Base-by-base conservation (phyloP, 2,888 invertebrate genomes). In the Apotomis capreana region DNA sequence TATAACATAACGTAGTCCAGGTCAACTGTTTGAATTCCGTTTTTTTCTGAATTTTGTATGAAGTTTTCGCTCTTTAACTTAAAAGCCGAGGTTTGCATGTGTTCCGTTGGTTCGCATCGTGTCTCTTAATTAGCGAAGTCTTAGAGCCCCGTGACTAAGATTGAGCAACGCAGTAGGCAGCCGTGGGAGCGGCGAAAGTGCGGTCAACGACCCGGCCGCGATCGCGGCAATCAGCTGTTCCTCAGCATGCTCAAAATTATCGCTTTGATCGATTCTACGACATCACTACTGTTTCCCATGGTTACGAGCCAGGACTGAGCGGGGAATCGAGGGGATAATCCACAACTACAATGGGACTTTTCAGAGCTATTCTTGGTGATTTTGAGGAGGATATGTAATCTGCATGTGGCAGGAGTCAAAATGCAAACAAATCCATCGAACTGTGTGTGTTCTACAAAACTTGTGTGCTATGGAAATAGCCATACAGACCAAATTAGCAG, bases 171-270 rank as follows among this genome's bases (percentile, higher is more conserved):
- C 87, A 78, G 78, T 81, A 78, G 79, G 77, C 80, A 80, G 86
- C 80, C 89, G 91, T 89, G 91, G 90, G 89, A 91, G 88, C 87
- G 90, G 91, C 91, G 92, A 92, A 92, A 92, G 92, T 91, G 79
- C 87, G 92, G 91, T 87, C 91, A 84, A 84, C 83, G 89, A 92
- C 88, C 76, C 86, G 86, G 78, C 86, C 84, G 84, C 85, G 84
- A 84, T 86, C 84, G 76, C 82, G 80, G 87, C 85, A 87, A 90
- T 92, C 92, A 93, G 92, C 92, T 93, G 92, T 90, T 92, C 89
- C 88, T 86, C 77, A 82, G 80, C 84, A 83, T 82, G 81, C 81
- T 78, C 78, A 78, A 78, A 77, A 80, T 82, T 80, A 80, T 82
- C 80, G 82, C 78, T 79, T 68, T 46, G 70, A 64, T 64, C 54